Evolutionary conservation across 2,113 vertebrate genomes (phyloP).

Genomic region (Dendrocopos noguchii): DNA sequence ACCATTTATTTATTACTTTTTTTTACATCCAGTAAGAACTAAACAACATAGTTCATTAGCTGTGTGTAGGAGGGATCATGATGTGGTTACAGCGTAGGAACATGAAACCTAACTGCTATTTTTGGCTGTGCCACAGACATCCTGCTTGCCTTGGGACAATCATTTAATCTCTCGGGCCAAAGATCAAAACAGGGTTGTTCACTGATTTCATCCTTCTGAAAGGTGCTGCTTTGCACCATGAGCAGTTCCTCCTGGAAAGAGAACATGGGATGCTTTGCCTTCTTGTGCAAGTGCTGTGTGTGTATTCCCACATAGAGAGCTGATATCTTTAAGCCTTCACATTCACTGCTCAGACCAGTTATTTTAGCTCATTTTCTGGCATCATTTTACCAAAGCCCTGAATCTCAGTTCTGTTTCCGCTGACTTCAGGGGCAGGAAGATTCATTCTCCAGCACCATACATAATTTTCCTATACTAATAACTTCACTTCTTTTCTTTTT

Average conservation of each 20-base stretch:
- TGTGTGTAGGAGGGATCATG: constrained; percentile 8
- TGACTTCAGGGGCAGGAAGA: not conserved
- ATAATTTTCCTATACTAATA: not conserved
- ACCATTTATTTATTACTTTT: not conserved
- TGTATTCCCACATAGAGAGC: not conserved
- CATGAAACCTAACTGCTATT: constrained; percentile 12
- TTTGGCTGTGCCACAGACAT: constrained; percentile 34
- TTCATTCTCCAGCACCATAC: not conserved
- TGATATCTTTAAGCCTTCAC: not conserved
- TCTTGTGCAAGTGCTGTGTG: not conserved
- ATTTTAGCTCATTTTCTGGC: not conserved
- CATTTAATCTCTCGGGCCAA: not conserved
- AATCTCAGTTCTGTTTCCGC: constrained; percentile 42
- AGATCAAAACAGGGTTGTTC: not conserved
- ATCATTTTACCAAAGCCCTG: not conserved
- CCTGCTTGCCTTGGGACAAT: constrained; percentile 4
- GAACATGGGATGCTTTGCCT: fast-evolving
- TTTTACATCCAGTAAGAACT: not conserved
- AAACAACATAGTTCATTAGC: not conserved
- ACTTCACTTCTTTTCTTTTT: not conserved
- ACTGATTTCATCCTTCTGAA: not conserved
- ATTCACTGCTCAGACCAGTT: not conserved
- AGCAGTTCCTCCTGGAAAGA: not conserved
- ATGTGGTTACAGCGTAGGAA: not conserved
- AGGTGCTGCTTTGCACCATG: not conserved